Evolutionary conservation across 2,797 vertebrate species (phyloP).

Genomic region (Odontamblyopus lacepedii): DNA sequence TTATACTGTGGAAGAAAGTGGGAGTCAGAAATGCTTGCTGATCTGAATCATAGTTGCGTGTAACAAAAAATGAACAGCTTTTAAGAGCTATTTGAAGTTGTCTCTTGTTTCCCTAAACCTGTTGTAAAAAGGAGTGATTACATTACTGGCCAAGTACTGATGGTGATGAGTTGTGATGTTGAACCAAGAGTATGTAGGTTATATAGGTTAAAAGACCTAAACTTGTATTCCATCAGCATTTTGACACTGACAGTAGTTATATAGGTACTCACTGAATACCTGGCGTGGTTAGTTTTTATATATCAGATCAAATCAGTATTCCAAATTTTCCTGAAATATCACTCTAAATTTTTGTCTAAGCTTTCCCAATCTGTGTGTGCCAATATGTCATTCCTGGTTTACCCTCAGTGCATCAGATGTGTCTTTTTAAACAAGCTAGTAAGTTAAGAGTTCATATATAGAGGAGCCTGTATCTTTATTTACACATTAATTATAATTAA

Average conservation of each 20-base stretch:
- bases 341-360: no score
- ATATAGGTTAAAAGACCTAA: neutral
- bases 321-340: no score
- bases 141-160: neutral
- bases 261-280: no score
- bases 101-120: neutral
- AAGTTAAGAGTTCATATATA: neutral
- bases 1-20: slow-evolving; percentile 42
- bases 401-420: neutral
- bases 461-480: no score
- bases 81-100: neutral
- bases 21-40: slow-evolving; percentile 19
- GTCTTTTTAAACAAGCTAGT: neutral
- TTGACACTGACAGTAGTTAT: neutral
- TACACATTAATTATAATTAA: no score
- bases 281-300: no score
- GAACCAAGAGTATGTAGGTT: neutral
- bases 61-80: slow-evolving; percentile 35
- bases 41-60: slow-evolving; percentile 18
- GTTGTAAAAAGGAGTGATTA: neutral
- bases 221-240: neutral
- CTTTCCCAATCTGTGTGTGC: no score
- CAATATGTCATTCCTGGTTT: neutral
- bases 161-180: slow-evolving; percentile 4
- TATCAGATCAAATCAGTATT: no score